These are phyloP conservation scores for Podarcis siculus DNA, from an alignment of 2,797 vertebrate species.

Conservation along the genomic window DNA sequence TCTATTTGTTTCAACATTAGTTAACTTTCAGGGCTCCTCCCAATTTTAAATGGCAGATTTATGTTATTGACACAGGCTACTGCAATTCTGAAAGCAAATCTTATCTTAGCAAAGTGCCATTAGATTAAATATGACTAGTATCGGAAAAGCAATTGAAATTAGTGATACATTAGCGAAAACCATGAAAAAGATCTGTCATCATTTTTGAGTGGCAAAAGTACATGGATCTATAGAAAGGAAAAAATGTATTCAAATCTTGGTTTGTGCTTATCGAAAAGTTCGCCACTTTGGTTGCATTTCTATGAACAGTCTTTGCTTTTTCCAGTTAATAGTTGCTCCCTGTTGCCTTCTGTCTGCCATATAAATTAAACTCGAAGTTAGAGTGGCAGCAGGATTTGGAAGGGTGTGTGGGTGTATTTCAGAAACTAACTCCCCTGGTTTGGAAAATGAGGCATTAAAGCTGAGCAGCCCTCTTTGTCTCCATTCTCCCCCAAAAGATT, in stretches of 20 bases:
- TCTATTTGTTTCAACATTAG: constrained; percentile 2
- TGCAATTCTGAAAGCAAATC: neutral
- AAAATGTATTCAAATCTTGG: neutral
- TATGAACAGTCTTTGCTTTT: no score
- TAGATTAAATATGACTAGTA: neutral
- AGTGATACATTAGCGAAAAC: neutral
- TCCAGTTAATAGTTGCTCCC: no score
- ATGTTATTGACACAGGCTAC: neutral
- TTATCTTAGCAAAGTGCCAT: neutral
- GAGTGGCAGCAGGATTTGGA: no score
- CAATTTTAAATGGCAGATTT: neutral
- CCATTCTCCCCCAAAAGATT: neutral
- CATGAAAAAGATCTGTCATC: neutral
- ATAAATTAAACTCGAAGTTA: no score
- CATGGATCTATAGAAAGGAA: neutral
- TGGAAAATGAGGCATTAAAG: neutral
- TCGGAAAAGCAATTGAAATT: neutral
- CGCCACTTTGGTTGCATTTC: no score
- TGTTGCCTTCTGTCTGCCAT: no score
- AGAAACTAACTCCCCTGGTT: neutral
- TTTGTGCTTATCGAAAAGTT: neutral
- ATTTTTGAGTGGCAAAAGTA: neutral
- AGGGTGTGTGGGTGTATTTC: no score
- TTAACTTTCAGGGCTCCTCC: neutral
- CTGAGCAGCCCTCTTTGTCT: neutral